A percentile compares a stretch with the other conserved stretches of the same genome.
phyloP scores from a whole-genome alignment of 2,888 invertebrate species.

The Caenorhabditis japonica region DNA sequence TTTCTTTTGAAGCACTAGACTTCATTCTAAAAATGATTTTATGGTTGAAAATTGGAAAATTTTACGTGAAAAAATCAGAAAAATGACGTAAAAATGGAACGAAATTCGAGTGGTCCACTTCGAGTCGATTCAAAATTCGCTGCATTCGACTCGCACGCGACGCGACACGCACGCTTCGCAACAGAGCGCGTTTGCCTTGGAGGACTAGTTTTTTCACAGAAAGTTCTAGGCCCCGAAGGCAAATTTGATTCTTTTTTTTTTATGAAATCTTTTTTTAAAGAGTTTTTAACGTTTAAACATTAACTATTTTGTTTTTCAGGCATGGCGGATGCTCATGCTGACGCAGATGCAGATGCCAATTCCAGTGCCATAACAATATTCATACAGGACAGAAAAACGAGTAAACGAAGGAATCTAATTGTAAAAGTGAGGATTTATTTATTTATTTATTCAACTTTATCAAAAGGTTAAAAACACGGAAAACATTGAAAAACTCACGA shows the following conservation, averaged over 20 bases:
- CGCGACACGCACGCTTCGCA: constrained; percentile 18
- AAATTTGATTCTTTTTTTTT: constrained; percentile 1
- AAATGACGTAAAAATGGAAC: constrained; percentile 10
- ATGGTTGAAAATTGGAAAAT: not conserved
- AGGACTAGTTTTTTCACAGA: constrained; percentile 1
- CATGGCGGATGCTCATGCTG: too few species aligned
- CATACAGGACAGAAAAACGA: constrained; percentile 39
- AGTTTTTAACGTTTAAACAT: not conserved
- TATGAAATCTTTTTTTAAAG: not conserved
- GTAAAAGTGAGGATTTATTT: constrained; percentile 10
- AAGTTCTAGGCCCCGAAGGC: constrained; percentile 2
- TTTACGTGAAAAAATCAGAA: not conserved
- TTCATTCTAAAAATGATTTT: constrained; percentile 39
- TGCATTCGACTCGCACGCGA: constrained; percentile 10
- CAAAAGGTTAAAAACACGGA: constrained; percentile 17
- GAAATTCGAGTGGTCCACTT: not conserved
- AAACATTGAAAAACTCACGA: constrained; percentile 26
- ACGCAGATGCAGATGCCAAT: too few species aligned
- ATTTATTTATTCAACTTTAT: not conserved
- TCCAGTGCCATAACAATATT: constrained; percentile 36
- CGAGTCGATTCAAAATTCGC: constrained; percentile 21
- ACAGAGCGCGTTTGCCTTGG: constrained; percentile 12
- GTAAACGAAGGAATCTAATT: constrained; percentile 24
- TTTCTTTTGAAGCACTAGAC: constrained; percentile 47
- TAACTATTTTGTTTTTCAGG: not conserved